These are phyloP conservation scores for Gymnopithys bicolor DNA, from an alignment of 2,797 vertebrate species.

Conservation along the genomic window DNA sequence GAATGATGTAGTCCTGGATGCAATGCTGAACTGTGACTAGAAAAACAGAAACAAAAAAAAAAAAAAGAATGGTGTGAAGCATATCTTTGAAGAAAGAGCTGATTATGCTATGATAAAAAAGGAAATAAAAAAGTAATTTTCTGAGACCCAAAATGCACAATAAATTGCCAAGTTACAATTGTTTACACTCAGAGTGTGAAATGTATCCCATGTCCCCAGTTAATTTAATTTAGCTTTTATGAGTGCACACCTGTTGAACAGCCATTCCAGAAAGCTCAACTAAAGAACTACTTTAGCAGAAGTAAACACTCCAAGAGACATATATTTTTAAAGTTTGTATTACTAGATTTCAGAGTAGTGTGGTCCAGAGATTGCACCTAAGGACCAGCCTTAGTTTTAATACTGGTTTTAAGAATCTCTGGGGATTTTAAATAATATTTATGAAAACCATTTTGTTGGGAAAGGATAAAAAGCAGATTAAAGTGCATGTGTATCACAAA, in stretches of 20 bases:
- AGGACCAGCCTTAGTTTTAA: background rate
- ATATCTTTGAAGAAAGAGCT: background rate
- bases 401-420: background rate
- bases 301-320: background rate
- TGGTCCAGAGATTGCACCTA: background rate
- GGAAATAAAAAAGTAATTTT: background rate
- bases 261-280: background rate
- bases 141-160: background rate
- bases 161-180: background rate
- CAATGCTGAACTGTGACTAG: background rate
- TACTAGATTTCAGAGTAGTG: background rate
- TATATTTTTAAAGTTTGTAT: background rate
- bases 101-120: accelerated
- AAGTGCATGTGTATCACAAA: background rate
- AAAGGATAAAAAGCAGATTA: background rate
- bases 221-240: background rate
- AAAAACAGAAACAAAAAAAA: background rate
- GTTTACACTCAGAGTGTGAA: background rate
- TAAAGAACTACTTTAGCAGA: background rate
- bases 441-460: background rate
- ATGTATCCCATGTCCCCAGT: background rate
- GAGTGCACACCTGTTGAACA: background rate
- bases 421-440: background rate
- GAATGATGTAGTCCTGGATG: background rate
- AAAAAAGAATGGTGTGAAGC: background rate